phyloP scores from a whole-genome alignment of 2,113 vertebrate species.

The Myotis davidii region DNA sequence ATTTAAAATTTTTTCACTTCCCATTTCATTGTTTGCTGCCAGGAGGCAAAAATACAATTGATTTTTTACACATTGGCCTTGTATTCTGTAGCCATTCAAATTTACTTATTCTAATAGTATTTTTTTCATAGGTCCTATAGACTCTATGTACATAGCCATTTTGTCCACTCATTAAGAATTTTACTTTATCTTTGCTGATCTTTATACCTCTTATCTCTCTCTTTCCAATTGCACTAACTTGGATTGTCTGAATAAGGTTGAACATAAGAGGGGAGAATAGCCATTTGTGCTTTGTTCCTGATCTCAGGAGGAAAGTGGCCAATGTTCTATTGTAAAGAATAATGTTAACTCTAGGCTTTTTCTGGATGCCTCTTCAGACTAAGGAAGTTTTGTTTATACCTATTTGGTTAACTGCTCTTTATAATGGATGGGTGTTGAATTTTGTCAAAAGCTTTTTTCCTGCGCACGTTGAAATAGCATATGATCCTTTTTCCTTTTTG shows the following conservation, averaged over 20 bases:
- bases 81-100: background rate
- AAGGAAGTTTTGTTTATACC: background rate
- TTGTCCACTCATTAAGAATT: background rate
- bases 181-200: background rate
- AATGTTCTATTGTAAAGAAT: background rate
- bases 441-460: conserved; percentile 10
- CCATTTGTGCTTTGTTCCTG: background rate
- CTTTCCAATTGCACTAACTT: background rate
- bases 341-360: background rate
- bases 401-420: background rate
- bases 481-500: background rate
- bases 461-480: background rate
- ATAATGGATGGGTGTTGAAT: background rate
- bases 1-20: background rate
- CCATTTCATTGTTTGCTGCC: background rate
- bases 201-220: background rate
- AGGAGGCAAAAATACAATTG: background rate
- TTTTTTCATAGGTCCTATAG: background rate
- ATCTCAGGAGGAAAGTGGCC: background rate
- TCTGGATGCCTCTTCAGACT: background rate
- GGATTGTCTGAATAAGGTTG: background rate
- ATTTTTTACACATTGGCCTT: background rate
- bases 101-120: background rate
- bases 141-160: background rate
- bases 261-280: background rate